phyloP scores from a whole-genome alignment of 2,113 vertebrate genomes.

The Coptodon bakossiorum region DNA sequence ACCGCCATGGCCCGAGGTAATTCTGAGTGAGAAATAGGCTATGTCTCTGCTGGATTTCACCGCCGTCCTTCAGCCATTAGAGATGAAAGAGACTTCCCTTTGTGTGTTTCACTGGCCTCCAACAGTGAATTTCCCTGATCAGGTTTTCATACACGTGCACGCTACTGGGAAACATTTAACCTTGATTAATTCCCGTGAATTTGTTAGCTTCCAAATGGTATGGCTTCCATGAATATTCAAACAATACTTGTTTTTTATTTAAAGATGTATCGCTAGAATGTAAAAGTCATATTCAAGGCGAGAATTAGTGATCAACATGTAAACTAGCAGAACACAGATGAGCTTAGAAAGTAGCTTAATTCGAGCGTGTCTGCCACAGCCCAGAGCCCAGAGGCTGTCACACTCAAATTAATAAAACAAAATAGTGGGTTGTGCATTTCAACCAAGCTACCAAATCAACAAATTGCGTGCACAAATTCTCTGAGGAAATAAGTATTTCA shows the following conservation, averaged over 20 bases:
- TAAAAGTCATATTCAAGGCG: neutral
- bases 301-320: neutral
- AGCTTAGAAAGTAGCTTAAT: neutral
- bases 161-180: neutral
- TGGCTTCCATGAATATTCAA: neutral
- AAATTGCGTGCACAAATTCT: neutral
- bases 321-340: neutral
- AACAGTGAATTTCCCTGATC: neutral
- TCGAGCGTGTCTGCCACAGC: neutral
- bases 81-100: neutral
- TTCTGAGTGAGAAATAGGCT: slow-evolving; percentile 27
- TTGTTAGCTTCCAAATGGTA: neutral
- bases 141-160: accelerated
- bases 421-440: neutral
- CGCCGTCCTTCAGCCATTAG: neutral
- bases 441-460: neutral
- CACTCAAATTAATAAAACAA: neutral
- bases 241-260: accelerated
- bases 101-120: neutral
- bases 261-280: neutral
- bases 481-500: neutral
- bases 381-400: neutral
- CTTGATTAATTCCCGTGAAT: neutral
- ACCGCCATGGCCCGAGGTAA: neutral
- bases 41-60: slow-evolving; percentile 15